These are phyloP conservation scores for Apodemia duryi DNA, from an alignment of 2,888 invertebrate species.

Conservation along the genomic window DNA sequence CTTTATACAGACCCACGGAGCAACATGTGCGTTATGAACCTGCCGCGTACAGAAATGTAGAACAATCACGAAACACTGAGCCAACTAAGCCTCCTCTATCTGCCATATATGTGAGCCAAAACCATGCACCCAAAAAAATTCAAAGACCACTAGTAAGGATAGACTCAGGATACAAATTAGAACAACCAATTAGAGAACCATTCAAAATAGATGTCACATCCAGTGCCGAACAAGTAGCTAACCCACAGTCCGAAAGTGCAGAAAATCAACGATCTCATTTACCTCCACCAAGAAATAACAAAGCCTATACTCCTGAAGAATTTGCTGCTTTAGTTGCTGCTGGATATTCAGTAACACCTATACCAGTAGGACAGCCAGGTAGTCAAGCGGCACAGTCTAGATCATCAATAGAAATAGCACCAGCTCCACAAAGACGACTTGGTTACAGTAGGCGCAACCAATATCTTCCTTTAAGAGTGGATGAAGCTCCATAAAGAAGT, in stretches of 20 bases:
- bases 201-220: constrained; percentile 37
- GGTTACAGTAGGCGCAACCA: constrained; percentile 53
- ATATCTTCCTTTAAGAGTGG: constrained; percentile 66
- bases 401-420: constrained; percentile 49
- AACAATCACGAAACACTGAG: constrained; percentile 47
- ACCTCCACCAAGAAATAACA: constrained; percentile 72
- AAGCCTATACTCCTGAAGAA: constrained; percentile 73
- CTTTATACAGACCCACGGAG: constrained; percentile 58
- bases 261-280: constrained; percentile 63
- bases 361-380: constrained; percentile 58
- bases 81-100: constrained; percentile 62
- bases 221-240: constrained; percentile 43
- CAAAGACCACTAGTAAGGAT: constrained; percentile 43
- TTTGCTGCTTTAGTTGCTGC: constrained; percentile 71
- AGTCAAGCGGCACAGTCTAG: constrained; percentile 60
- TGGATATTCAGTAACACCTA: constrained; percentile 71
- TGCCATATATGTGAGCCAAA: constrained; percentile 66
- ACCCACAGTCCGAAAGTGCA: constrained; percentile 53
- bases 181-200: constrained; percentile 35
- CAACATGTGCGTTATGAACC: constrained; percentile 56
- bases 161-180: constrained; percentile 37
- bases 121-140: constrained; percentile 55
- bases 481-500: constrained; percentile 64
- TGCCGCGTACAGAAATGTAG: constrained; percentile 40
- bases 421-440: constrained; percentile 38